These are phyloP conservation scores for Sogatella furcifera DNA, from an alignment of 1,140 invertebrate species.

Conservation along the genomic window DNA sequence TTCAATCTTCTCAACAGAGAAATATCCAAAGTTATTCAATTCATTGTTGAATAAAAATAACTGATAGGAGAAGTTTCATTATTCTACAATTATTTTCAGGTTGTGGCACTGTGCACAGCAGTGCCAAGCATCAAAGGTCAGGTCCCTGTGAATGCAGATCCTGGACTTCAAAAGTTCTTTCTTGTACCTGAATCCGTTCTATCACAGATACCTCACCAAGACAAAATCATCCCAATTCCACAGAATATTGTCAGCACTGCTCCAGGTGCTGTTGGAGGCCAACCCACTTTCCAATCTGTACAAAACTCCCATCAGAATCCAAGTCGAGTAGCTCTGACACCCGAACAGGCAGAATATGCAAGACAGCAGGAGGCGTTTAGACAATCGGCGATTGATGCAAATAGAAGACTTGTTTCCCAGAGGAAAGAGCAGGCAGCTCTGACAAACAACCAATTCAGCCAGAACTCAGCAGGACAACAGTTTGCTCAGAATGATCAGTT, in stretches of 20 bases:
- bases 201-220: background rate
- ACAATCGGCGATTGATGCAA: background rate
- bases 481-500: background rate
- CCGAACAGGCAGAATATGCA: background rate
- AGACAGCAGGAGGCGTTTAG: constrained; percentile 1
- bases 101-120: too few relatives aligned
- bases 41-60: too few relatives aligned
- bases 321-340: too few relatives aligned
- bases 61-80: too few relatives aligned
- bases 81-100: too few relatives aligned
- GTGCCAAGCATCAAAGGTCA: too few relatives aligned
- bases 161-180: background rate
- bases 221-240: background rate
- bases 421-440: background rate
- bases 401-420: background rate
- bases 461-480: background rate
- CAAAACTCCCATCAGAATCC: too few relatives aligned
- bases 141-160: too few relatives aligned
- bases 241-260: background rate
- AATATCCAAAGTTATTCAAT: too few relatives aligned
- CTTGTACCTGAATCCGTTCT: background rate
- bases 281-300: background rate
- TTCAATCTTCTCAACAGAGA: too few relatives aligned
- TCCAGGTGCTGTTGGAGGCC: background rate
- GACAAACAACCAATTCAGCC: background rate